phyloP scores from a whole-genome alignment of 2,113 vertebrate species.

The Andinoacara biseriatus region DNA sequence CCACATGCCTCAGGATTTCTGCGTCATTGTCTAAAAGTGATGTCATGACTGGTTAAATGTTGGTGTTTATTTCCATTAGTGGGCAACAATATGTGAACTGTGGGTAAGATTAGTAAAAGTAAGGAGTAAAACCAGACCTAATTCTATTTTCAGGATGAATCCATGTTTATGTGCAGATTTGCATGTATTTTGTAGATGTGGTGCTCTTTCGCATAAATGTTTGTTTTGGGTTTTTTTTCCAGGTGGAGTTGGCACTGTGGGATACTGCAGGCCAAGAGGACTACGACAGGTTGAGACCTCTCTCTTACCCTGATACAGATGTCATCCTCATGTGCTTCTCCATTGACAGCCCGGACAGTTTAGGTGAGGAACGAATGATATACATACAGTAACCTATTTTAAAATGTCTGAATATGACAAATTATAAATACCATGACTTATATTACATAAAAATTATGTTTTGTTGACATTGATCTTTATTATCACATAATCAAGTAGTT shows the following conservation, averaged over 20 bases:
- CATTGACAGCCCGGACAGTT: conserved; percentile 96
- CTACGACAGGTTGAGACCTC: conserved; percentile 94
- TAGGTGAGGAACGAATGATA: conserved; percentile 80
- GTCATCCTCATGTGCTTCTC: conserved; percentile 99
- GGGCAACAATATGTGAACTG: background rate
- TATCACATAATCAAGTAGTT: background rate
- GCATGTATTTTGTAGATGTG: background rate
- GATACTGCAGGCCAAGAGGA: conserved; percentile 98
- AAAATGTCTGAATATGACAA: background rate
- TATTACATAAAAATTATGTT: background rate
- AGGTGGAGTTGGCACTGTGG: conserved; percentile 98
- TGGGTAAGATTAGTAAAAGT: background rate
- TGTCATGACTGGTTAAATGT: background rate
- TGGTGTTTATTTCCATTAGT: background rate
- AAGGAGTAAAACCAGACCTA: background rate
- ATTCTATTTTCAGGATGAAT: background rate
- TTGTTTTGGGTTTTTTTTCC: conserved; percentile 22
- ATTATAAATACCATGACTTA: rapidly evolving
- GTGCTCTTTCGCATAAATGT: background rate
- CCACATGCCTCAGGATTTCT: background rate
- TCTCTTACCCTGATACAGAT: conserved; percentile 96
- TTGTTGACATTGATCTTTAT: background rate
- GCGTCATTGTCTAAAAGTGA: background rate
- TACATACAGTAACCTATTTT: background rate
- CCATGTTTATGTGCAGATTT: background rate